phyloP scores from a whole-genome alignment of 1,140 invertebrate genomes.

The Lordiphosa stackelbergi region DNA sequence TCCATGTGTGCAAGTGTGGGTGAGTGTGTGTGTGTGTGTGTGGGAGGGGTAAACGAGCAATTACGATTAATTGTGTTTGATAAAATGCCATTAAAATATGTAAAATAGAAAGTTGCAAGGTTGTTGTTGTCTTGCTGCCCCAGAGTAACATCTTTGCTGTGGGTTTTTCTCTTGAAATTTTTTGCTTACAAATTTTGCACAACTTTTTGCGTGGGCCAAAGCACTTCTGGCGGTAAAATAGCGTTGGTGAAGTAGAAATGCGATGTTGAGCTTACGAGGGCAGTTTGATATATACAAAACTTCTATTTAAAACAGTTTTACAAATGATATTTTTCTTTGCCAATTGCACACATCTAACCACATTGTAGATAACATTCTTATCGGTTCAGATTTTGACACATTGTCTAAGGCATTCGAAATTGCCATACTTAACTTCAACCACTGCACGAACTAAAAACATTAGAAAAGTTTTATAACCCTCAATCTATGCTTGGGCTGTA shows the following conservation, averaged over 20 bases:
- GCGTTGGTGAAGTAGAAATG: too few relatives aligned
- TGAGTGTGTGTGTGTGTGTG: conserved; percentile 26
- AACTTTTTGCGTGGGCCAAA: conserved; percentile 15
- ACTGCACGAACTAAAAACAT: neutral
- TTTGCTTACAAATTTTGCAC: conserved; percentile 1
- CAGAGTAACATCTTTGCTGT: neutral
- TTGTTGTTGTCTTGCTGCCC: conserved; percentile 20
- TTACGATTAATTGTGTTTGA: conserved; percentile 73
- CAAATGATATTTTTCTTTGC: too few relatives aligned
- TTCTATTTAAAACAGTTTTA: too few relatives aligned
- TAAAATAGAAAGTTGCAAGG: conserved; percentile 48
- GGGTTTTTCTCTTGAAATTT: conserved; percentile 21
- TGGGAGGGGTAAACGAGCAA: conserved; percentile 53
- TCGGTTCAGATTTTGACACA: too few relatives aligned
- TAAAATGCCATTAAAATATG: conserved; percentile 66
- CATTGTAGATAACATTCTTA: too few relatives aligned
- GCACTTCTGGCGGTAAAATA: too few relatives aligned
- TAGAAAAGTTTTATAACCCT: too few relatives aligned
- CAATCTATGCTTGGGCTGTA: conserved; percentile 6
- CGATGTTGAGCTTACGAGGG: too few relatives aligned
- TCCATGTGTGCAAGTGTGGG: conserved; percentile 36
- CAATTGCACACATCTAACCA: too few relatives aligned
- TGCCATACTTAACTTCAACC: too few relatives aligned
- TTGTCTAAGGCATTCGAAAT: too few relatives aligned
- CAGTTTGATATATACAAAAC: too few relatives aligned